Evolutionary conservation across 2,888 invertebrate species (phyloP).

Genomic region (Drosophila mettleri): DNA sequence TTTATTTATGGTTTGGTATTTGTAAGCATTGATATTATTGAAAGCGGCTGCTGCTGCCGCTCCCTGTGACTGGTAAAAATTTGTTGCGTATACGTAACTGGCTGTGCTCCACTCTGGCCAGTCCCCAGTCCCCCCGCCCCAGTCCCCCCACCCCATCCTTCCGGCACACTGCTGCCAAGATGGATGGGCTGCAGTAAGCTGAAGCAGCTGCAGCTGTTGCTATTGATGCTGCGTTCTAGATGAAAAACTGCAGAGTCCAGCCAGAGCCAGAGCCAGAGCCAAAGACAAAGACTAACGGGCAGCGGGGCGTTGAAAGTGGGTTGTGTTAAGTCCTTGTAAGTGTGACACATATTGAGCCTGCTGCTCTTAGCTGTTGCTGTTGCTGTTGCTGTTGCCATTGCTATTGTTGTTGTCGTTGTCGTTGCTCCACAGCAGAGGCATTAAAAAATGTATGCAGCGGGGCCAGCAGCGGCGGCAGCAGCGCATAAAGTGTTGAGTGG

Average conservation of each 20-base stretch:
- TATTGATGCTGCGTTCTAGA: conserved; percentile 19
- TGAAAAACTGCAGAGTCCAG: conserved; percentile 50
- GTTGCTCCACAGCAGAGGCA: conserved; percentile 45
- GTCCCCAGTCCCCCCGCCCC: neutral
- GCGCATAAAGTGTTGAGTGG: conserved; percentile 60
- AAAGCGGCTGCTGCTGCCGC: conserved; percentile 26
- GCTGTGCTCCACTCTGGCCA: neutral
- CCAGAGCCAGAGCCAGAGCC: conserved; percentile 17
- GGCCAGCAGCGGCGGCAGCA: conserved; percentile 19
- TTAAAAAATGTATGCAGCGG: conserved; percentile 63
- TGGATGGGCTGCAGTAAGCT: conserved; percentile 50
- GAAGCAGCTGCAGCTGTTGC: conserved; percentile 27
- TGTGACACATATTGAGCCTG: conserved; percentile 62
- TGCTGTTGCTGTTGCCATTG: conserved; percentile 13
- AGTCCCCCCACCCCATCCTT: neutral
- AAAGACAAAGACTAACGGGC: conserved; percentile 35
- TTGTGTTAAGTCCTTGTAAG: conserved; percentile 24
- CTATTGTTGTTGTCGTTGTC: conserved; percentile 2
- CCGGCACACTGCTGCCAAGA: conserved; percentile 17
- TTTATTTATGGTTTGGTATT: conserved; percentile 55
- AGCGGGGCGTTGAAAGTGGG: conserved; percentile 4
- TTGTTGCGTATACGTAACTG: conserved; percentile 9
- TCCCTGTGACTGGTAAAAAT: conserved; percentile 34
- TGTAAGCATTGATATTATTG: conserved; percentile 64
- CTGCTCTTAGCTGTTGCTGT: conserved; percentile 1